Evolutionary conservation across 2,888 invertebrate species (phyloP).

Genomic region (Drosophila nr. fundita): DNA sequence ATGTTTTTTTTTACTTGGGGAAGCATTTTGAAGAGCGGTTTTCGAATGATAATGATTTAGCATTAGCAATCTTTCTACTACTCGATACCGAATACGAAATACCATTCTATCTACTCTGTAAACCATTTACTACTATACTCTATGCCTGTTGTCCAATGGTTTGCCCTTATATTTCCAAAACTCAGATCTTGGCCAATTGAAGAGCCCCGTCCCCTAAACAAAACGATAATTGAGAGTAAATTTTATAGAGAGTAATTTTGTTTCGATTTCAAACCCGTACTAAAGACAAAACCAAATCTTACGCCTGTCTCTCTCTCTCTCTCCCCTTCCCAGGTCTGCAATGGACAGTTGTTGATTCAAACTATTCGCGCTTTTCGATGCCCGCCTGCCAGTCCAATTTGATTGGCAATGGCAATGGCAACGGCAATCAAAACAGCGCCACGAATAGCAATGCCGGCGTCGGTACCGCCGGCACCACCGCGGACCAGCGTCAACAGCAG

Average conservation of each 20-base stretch:
- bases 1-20: constrained; percentile 39
- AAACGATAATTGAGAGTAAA: constrained; percentile 53
- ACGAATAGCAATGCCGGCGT: constrained; percentile 75
- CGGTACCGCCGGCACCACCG: constrained; percentile 72
- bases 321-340: constrained; percentile 91
- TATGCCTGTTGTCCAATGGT: constrained; percentile 46
- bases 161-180: constrained; percentile 44
- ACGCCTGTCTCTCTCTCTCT: constrained; percentile 81
- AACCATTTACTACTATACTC: constrained; percentile 37
- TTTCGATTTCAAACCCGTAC: constrained; percentile 58
- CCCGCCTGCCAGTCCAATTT: constrained; percentile 88
- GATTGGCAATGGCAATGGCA: constrained; percentile 84
- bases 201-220: constrained; percentile 35
- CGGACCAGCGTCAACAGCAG: constrained; percentile 72
- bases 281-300: constrained; percentile 78
- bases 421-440: constrained; percentile 81
- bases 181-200: constrained; percentile 40
- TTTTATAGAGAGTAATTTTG: constrained; percentile 54
- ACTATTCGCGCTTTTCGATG: constrained; percentile 90
- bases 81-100: constrained; percentile 58
- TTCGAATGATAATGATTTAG: constrained; percentile 75
- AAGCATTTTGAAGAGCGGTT: constrained; percentile 50
- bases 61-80: constrained; percentile 77
- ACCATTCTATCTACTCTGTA: constrained; percentile 42
- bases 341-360: constrained; percentile 94